A percentile compares a stretch with the other conserved stretches of the same genome.
Conservation (phyloP, 2,113 vertebrate species). For the Mola mola region DNA sequence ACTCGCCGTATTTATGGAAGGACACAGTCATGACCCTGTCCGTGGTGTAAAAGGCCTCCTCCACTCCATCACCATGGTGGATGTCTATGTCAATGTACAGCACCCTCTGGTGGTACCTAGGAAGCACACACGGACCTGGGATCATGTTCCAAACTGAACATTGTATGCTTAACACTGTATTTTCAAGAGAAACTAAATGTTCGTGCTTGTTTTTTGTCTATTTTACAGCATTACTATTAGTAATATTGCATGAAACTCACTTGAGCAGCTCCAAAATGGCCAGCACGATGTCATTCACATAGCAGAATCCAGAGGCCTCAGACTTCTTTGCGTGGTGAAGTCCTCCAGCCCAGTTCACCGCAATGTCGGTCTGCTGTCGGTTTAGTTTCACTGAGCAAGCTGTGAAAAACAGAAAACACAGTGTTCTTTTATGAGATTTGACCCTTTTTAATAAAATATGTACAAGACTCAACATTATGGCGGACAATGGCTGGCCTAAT, state of each 20-base stretch:
- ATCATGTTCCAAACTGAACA: no score
- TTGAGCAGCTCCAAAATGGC: constrained; percentile 96
- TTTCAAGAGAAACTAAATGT: not conserved
- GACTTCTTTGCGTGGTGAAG: constrained; percentile 98
- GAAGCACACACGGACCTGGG: not conserved
- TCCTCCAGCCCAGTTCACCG: constrained; percentile 96
- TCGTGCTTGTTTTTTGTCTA: not conserved
- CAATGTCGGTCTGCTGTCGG: constrained; percentile 97
- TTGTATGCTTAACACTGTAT: no score
- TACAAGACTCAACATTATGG: no score
- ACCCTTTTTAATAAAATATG: no score
- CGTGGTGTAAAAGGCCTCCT: constrained; percentile 97
- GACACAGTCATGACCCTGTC: constrained; percentile 97
- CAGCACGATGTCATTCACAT: constrained; percentile 95
- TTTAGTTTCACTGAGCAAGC: constrained; percentile 96
- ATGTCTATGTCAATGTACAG: constrained; percentile 97
- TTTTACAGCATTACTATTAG: no score
- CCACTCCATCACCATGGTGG: constrained; percentile 95
- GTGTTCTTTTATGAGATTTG: no score
- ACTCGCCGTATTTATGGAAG: constrained; percentile 96
- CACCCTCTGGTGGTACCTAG: constrained; percentile 97
- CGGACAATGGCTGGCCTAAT: no score
- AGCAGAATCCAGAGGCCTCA: constrained; percentile 95
- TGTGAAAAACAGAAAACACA: constrained; percentile 62
- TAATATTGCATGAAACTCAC: constrained; percentile 73